Evolutionary conservation across 2,888 invertebrate genomes (phyloP).

Genomic region (Actias luna): DNA sequence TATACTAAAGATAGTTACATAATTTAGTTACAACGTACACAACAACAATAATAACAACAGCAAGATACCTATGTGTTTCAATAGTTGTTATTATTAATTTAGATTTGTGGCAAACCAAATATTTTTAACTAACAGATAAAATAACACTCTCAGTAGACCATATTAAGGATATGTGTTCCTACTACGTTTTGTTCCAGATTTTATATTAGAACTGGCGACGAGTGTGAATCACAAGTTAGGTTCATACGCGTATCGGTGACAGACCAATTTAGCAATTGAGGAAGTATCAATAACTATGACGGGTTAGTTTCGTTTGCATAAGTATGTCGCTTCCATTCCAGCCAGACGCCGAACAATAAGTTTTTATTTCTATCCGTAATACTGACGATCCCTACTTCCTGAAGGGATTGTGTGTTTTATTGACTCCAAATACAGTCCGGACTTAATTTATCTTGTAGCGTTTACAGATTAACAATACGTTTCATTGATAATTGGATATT

Average conservation of each 20-base stretch:
- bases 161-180: not conserved
- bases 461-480: not conserved
- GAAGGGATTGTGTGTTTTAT: constrained; percentile 1
- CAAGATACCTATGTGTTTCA: not conserved
- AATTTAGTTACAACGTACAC: too few relatives aligned
- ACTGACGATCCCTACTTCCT: not conserved
- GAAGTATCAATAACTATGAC: constrained; percentile 64
- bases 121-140: not conserved
- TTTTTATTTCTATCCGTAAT: not conserved
- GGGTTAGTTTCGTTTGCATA: constrained; percentile 45
- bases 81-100: not conserved
- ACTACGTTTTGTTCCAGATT: constrained; percentile 1
- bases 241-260: constrained; percentile 60
- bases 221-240: constrained; percentile 52
- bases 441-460: not conserved
- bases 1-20: too few relatives aligned
- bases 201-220: constrained; percentile 6
- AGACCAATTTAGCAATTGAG: constrained; percentile 71
- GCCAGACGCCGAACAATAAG: not conserved
- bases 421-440: not conserved
- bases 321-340: constrained; percentile 10
- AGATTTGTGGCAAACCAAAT: not conserved
- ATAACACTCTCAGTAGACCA: not conserved
- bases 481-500: not conserved
- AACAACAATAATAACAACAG: too few relatives aligned